These are phyloP conservation scores for Elephas maximus DNA, from an alignment of 2,113 vertebrate genomes.

Conservation along the genomic window DNA sequence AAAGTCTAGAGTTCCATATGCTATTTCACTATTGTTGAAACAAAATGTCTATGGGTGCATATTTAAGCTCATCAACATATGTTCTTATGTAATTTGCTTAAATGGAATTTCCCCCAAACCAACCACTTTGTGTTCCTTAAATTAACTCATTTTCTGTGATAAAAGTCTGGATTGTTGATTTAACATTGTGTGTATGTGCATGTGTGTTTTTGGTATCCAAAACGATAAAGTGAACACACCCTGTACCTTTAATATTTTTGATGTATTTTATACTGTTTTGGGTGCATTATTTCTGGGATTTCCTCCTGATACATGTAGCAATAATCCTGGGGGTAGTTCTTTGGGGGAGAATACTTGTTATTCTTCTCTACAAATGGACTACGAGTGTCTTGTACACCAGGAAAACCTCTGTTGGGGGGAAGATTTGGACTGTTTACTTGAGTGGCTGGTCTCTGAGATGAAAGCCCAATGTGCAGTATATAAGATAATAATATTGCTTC, in stretches of 20 bases:
- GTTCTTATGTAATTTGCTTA: conserved; percentile 19
- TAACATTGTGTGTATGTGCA: not conserved
- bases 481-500: conserved; percentile 69
- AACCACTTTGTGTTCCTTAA: conserved; percentile 19
- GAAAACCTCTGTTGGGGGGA: conserved; percentile 52
- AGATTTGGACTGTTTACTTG: conserved; percentile 65
- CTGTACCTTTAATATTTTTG: not conserved
- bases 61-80: conserved; percentile 27
- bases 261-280: conserved; percentile 58
- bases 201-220: not conserved
- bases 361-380: conserved; percentile 56
- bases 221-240: conserved; percentile 67
- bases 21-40: not conserved
- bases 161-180: conserved; percentile 13
- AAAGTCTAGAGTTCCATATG: not conserved
- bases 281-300: conserved; percentile 77
- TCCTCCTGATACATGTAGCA: conserved; percentile 63
- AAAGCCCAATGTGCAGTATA: conserved; percentile 73
- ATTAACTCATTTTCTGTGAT: not conserved
- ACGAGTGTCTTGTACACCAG: conserved; percentile 38
- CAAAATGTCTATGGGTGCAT: not conserved
- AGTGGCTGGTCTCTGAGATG: conserved; percentile 82
- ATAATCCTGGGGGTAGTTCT: conserved; percentile 46
- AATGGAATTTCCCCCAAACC: not conserved
- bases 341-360: conserved; percentile 4